These are phyloP conservation scores for Metopolophium dirhodum DNA, from an alignment of 1,140 invertebrate genomes.

Conservation along the genomic window DNA sequence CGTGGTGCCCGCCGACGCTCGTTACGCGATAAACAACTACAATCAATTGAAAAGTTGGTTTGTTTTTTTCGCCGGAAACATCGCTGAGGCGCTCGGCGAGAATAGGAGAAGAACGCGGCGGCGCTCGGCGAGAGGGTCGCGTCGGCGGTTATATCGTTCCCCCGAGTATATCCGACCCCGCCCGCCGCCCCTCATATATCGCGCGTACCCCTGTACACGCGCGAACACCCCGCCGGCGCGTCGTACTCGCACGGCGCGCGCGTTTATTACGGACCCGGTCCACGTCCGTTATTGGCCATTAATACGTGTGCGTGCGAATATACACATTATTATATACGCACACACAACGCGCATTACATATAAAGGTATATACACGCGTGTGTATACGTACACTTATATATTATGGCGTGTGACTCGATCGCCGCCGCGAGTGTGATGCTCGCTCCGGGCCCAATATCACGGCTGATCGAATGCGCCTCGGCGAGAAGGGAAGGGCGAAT, in stretches of 20 bases:
- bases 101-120: background rate
- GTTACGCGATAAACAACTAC: constrained; percentile 56
- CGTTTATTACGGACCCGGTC: constrained; percentile 53
- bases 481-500: background rate
- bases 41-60: constrained; percentile 53
- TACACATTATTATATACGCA: background rate
- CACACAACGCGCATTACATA: too few relatives aligned
- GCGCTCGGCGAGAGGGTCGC: constrained; percentile 4
- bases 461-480: constrained; percentile 44
- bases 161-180: constrained; percentile 11
- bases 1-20: background rate
- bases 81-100: background rate
- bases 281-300: constrained; percentile 57
- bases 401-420: background rate
- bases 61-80: background rate
- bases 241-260: background rate
- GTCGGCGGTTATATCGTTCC: constrained; percentile 52
- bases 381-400: background rate
- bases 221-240: background rate
- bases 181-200: too few relatives aligned
- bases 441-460: constrained; percentile 30
- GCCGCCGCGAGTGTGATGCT: background rate
- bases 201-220: background rate
- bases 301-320: background rate
- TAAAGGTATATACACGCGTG: background rate